phyloP scores from a whole-genome alignment of 2,797 vertebrate species.

The Cottoperca gobio region DNA sequence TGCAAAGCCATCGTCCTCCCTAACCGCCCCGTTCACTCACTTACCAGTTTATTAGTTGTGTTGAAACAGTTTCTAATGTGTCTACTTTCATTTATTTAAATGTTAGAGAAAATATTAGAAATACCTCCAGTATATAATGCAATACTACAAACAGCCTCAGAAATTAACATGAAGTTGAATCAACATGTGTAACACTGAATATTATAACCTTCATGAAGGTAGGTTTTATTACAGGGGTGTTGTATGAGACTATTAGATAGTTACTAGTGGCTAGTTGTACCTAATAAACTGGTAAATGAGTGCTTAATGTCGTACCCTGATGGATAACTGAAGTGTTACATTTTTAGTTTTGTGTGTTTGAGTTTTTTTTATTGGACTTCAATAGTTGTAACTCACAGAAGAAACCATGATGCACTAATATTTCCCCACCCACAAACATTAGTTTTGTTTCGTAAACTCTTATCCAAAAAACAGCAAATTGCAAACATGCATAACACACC shows the following conservation, averaged over 20 bases:
- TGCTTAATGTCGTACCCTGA: not conserved
- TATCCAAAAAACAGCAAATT: too few relatives aligned
- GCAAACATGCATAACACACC: too few relatives aligned
- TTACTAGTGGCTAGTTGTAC: not conserved
- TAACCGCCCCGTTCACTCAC: not conserved
- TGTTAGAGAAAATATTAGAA: not conserved
- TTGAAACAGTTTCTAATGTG: not conserved
- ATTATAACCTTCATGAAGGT: not conserved
- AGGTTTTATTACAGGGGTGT: not conserved
- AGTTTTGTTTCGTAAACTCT: too few relatives aligned
- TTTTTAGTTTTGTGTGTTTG: constrained; percentile 9
- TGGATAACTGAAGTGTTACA: constrained; percentile 17
- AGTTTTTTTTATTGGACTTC: not conserved
- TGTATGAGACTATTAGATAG: not conserved
- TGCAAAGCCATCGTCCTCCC: constrained; percentile 17
- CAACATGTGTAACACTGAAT: not conserved
- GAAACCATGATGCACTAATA: too few relatives aligned
- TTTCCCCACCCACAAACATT: too few relatives aligned
- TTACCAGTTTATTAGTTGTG: constrained; percentile 11
- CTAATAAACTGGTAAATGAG: constrained; percentile 41
- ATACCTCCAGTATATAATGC: not conserved
- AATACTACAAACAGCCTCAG: not conserved
- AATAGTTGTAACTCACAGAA: too few relatives aligned
- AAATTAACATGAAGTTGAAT: not conserved
- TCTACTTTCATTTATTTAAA: not conserved